Base-by-base conservation (phyloP, 2,113 vertebrate species). In the Typhlomys cinereus region DNA sequence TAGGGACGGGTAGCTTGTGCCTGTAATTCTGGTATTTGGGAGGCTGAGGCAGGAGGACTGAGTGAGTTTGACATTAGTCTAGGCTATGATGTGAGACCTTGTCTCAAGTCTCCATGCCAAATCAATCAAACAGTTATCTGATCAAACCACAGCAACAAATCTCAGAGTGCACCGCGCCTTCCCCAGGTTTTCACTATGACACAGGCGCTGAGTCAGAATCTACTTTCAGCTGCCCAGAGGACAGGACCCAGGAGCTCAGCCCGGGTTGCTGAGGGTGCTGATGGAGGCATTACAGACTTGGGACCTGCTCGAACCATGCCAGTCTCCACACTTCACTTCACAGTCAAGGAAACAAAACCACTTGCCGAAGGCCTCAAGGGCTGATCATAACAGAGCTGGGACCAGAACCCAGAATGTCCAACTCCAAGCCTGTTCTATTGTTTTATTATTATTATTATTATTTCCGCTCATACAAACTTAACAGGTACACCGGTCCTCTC, bases 291-390 rank as follows among this genome's bases (percentile, higher is more conserved):
- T 85, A 76, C 61, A 54, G 39, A 76, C 41, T 79, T 59, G 31
- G 4, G n/a, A 46, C 23, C 41, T 73, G 44, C 81, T 82, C 80
- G 85, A 81, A 50, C 46, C 13, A 57, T 39, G 41, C 1, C 78
- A 69, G 36, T 84, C 7, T 52, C 79, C 83, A 75, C 46, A 48
- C 62, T 90, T 94, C 27, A 69, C 73, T 93, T 85, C 84, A 48
- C 39, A 80, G 46, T 67, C 48, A 21, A 89, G 41, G 57, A 87
- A 70, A 78, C 34, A 76, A 29, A 76, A 36, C 41, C 59, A 61
- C 23, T 46, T 62, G 44, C 36, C 36, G 61, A 52, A 71, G 36
- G 1, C 54, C 36, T 69, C 66, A 20, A 14, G 41, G 74, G n/a
- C 71, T 86, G 13, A 76, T 54, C 34, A 39, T 3, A 52, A 31